Evolutionary conservation across 2,888 invertebrate species (phyloP).

Genomic region (Cartodere bifasciata): DNA sequence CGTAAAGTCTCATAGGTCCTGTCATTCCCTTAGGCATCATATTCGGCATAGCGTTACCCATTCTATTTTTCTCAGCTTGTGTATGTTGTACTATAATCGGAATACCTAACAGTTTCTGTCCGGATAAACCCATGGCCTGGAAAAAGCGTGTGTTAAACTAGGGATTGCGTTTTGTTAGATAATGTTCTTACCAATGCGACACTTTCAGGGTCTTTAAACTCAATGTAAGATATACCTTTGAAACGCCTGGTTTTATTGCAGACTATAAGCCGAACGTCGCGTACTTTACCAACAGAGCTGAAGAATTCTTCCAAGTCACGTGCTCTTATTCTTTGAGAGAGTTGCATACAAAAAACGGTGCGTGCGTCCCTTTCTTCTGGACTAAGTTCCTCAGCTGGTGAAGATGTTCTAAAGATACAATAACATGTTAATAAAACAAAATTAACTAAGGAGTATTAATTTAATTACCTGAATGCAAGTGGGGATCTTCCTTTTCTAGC

Average conservation of each 20-base stretch:
- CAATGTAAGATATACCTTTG: slow-evolving; percentile 99
- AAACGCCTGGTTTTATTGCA: slow-evolving; percentile 98
- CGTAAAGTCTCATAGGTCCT: slow-evolving; percentile 94
- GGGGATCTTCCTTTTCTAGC: slow-evolving; percentile 26
- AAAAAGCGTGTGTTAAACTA: slow-evolving; percentile 21
- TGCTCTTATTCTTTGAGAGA: slow-evolving; percentile 85
- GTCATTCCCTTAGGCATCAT: slow-evolving; percentile 77
- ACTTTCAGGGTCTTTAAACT: slow-evolving; percentile 95
- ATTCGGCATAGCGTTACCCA: slow-evolving; percentile 74
- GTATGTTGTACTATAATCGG: slow-evolving; percentile 98
- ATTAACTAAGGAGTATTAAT: no score
- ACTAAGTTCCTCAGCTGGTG: slow-evolving; percentile 62
- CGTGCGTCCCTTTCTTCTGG: slow-evolving; percentile 98
- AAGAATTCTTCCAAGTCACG: slow-evolving; percentile 98
- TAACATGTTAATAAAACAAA: no score
- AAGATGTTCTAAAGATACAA: slow-evolving; percentile 44
- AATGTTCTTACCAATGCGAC: slow-evolving; percentile 68
- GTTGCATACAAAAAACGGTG: slow-evolving; percentile 97
- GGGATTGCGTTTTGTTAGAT: neutral
- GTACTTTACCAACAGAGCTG: slow-evolving; percentile 94
- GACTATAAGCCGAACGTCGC: slow-evolving; percentile 95
- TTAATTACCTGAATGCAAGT: slow-evolving; percentile 28
- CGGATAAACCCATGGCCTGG: slow-evolving; percentile 87
- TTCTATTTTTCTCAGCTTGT: slow-evolving; percentile 89
- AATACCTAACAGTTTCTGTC: slow-evolving; percentile 88